Base-by-base conservation (phyloP, 2,888 invertebrate species). In the Acanthacorydalis orientalis region DNA sequence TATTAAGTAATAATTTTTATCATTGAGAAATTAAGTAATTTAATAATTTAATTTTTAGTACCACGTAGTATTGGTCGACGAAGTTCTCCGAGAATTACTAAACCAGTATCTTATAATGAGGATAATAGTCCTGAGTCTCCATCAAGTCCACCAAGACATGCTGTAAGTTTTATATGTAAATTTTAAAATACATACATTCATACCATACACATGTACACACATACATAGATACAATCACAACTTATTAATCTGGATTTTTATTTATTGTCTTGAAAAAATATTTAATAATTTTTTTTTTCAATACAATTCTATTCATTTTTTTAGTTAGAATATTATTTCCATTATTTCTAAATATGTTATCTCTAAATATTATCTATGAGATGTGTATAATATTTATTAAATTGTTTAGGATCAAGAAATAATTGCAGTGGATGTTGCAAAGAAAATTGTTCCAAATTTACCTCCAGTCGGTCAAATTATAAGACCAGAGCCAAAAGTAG, bases 401-500 rank as follows among this genome's bases (percentile, higher is more conserved):
- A 16, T 16, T 7, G 15, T 33, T 23, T 23, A 23, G 23, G 23
- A 40, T 31, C 11, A 35, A 35, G 34, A 48, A 23, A 37, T 57
- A 49, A 57, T 60, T 9, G 58, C 57, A 51, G 55, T 57, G 44
- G 56, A 54, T n/a, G 56, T 54, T 46, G 54, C 51, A 43, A 47
- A 55, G 44, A 48, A 51, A 10, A 49, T 57, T 34, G 58, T 59
- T 0, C 57, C 68, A 0, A 70, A 71, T 49, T 60, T 80, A 31
- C 80, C 80, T 1, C 73, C 75, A 0, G 61, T 65, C 1, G 80
- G 78, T 0, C 64, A 64, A 9, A 54, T 76, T 3, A 53, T 60
- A 0, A 70, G 73, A 35, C 67, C 72, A 0, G 59, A 65, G 1
- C 67, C 77, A 1, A 62, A 65, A 12, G 54, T 67, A 1, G 75